These are phyloP conservation scores for Xylota sylvarum DNA, from an alignment of 2,888 invertebrate species.

Conservation along the genomic window DNA sequence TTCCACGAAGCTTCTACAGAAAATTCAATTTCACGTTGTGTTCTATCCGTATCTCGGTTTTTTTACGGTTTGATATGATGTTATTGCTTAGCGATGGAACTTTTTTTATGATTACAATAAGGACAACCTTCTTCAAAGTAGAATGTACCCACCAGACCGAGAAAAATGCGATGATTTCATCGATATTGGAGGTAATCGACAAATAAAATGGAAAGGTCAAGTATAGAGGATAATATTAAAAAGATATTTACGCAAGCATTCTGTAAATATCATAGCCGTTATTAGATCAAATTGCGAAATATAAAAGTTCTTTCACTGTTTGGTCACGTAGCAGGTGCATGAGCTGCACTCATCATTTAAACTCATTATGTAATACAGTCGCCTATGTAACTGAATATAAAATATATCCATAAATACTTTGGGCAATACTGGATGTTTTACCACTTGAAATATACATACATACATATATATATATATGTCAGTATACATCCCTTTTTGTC, in stretches of 20 bases:
- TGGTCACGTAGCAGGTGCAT: neutral
- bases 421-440: too few species aligned
- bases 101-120: constrained; percentile 7
- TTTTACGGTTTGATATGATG: constrained; percentile 27
- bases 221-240: constrained; percentile 1
- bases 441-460: too few species aligned
- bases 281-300: neutral
- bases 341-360: neutral
- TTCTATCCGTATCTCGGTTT: constrained; percentile 8
- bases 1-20: constrained; percentile 21
- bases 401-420: too few species aligned
- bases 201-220: neutral
- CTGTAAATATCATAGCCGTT: neutral
- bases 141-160: neutral
- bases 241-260: neutral
- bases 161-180: constrained; percentile 2
- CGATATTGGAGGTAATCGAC: neutral
- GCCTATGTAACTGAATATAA: too few species aligned
- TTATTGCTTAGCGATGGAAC: constrained; percentile 5
- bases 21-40: constrained; percentile 46
- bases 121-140: neutral
- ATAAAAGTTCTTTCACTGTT: neutral
- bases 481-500: too few species aligned
- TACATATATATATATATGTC: too few species aligned
- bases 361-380: too few species aligned